A percentile compares a stretch with the other conserved stretches of the same genome.
Conservation (phyloP, 30 jellyfish, hydroid and myxozoan species). For the Chrysaora quinquecirrha region DNA sequence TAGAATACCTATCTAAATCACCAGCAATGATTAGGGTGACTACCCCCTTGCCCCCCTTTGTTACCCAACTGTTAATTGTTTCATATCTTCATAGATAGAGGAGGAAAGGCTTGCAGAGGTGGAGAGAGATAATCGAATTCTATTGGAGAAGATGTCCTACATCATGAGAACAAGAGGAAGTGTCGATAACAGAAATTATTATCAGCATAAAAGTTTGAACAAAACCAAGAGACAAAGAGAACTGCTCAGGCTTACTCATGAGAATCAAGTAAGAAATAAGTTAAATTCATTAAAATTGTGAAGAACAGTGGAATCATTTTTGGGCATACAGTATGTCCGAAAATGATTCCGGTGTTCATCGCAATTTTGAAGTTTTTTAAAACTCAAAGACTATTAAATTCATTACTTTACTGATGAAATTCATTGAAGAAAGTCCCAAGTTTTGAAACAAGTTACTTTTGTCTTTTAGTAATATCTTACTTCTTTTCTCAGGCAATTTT, state of each 20-base stretch:
- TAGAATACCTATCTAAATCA: too few species aligned
- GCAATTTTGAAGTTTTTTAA: too few species aligned
- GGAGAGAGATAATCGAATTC: conserved; percentile 91
- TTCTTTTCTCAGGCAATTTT: conserved; percentile 77
- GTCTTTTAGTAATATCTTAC: too few species aligned
- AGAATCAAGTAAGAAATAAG: conserved; percentile 77
- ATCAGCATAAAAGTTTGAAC: conserved; percentile 91
- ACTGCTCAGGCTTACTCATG: conserved; percentile 91
- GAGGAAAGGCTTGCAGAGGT: conserved; percentile 94
- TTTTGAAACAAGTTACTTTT: too few species aligned
- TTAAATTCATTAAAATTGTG: background rate
- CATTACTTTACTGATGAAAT: too few species aligned
- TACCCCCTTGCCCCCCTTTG: too few species aligned
- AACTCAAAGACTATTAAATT: too few species aligned
- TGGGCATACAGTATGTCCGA: too few species aligned
- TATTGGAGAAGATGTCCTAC: conserved; percentile 93
- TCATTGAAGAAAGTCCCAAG: too few species aligned
- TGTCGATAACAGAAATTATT: conserved; percentile 92
- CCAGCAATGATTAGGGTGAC: too few species aligned
- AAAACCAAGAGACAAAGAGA: conserved; percentile 94
- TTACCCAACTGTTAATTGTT: background rate
- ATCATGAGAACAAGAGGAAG: conserved; percentile 96
- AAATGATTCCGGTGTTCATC: too few species aligned
- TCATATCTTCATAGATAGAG: conserved; percentile 62
- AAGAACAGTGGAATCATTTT: too few species aligned